These are phyloP conservation scores for Poeciliopsis retropinna DNA, from an alignment of 2,113 vertebrate genomes.

Conservation along the genomic window DNA sequence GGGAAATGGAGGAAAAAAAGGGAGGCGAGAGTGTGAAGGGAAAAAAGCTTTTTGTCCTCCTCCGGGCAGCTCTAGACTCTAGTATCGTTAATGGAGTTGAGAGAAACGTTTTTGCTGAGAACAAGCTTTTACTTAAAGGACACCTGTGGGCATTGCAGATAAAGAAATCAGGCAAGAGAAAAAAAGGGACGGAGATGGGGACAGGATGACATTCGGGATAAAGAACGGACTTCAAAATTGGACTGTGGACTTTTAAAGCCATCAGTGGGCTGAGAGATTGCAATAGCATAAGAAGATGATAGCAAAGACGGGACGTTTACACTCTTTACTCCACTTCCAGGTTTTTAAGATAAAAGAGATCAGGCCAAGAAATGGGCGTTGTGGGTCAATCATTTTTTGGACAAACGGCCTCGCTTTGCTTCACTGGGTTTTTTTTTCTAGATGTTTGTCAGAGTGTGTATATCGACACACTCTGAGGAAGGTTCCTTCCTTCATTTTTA, in stretches of 20 bases:
- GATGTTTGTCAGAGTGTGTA: conserved; percentile 25
- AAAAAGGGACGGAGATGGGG: background rate
- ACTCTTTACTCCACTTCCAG: conserved; percentile 17
- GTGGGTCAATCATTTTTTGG: background rate
- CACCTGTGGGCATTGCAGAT: conserved; percentile 66
- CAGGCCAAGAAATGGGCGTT: too few relatives aligned
- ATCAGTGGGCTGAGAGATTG: conserved; percentile 11
- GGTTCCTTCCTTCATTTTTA: conserved; percentile 9
- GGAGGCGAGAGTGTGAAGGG: conserved; percentile 28
- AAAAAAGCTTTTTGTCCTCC: conserved; percentile 67
- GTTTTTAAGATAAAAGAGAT: conserved; percentile 3
- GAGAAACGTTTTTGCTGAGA: conserved; percentile 48
- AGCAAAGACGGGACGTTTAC: conserved; percentile 5
- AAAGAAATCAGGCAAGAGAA: conserved; percentile 14
- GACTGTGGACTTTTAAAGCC: conserved; percentile 40
- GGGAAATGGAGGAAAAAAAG: conserved; percentile 56
- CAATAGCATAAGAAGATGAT: conserved; percentile 3
- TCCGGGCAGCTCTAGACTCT: conserved; percentile 66
- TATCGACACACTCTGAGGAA: background rate
- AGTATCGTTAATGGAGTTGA: conserved; percentile 66
- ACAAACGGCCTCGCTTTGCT: conserved; percentile 5
- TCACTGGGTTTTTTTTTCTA: background rate
- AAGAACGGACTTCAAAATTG: conserved; percentile 16
- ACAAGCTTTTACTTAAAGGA: conserved; percentile 52
- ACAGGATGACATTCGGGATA: conserved; percentile 36